Percentiles rank a stretch among this genome's conserved stretches.
Conservation (phyloP, 2,113 vertebrate genomes). For the Grallaria varia region DNA sequence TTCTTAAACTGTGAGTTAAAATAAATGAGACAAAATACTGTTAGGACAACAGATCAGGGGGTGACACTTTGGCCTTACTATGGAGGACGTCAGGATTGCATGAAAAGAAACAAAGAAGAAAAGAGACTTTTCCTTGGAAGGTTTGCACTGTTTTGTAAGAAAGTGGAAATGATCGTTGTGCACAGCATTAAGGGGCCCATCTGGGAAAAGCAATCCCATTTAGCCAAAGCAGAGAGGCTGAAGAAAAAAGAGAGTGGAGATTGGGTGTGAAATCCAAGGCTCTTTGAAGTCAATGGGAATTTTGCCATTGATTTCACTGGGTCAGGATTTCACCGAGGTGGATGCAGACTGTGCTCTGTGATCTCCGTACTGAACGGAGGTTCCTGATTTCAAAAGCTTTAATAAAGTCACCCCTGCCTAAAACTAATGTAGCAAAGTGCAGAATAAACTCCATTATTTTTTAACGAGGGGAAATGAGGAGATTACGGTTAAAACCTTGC, state of each 20-base stretch:
- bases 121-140: background rate
- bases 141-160: background rate
- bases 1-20: background rate
- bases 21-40: background rate
- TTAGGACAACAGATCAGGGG: background rate
- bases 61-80: background rate
- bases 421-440: background rate
- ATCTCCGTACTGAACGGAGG: background rate
- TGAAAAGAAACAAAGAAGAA: background rate
- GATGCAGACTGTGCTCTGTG: background rate
- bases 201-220: slow-evolving; percentile 42
- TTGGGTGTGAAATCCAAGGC: slow-evolving; percentile 21
- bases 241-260: slow-evolving; percentile 30
- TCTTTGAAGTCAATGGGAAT: slow-evolving; percentile 48
- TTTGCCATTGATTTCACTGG: slow-evolving; percentile 22
- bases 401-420: background rate
- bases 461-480: background rate
- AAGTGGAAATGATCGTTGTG: background rate
- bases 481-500: background rate
- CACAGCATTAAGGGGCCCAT: background rate
- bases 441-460: background rate
- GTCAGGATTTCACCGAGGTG: background rate
- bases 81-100: background rate
- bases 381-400: background rate
- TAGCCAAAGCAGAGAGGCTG: slow-evolving; percentile 13